These are phyloP conservation scores for Athalia rosae DNA, from an alignment of 2,888 invertebrate genomes.

Conservation along the genomic window DNA sequence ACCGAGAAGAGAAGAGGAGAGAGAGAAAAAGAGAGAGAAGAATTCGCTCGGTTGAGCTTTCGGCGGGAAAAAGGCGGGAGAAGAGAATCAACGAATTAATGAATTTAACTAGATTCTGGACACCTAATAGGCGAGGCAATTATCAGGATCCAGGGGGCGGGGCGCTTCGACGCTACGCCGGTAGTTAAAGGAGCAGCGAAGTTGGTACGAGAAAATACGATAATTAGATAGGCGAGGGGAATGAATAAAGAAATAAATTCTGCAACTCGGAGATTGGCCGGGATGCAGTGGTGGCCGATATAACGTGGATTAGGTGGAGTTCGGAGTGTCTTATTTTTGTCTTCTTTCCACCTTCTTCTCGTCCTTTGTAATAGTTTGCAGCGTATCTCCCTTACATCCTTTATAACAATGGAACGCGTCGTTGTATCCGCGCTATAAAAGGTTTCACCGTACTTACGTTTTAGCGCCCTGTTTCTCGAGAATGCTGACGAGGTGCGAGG, in stretches of 20 bases:
- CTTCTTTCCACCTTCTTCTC: not conserved
- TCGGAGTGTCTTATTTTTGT: too few species aligned
- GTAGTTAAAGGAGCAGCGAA: constrained; percentile 8
- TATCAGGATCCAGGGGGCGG: too few species aligned
- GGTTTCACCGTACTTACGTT: constrained; percentile 39
- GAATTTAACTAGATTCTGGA: not conserved
- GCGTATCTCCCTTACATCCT: not conserved
- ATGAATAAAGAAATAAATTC: constrained; percentile 42
- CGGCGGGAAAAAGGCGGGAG: too few species aligned
- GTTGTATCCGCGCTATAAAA: constrained; percentile 27
- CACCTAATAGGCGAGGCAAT: not conserved
- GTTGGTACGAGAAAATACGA: constrained; percentile 24
- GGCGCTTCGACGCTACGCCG: not conserved
- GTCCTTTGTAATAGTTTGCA: not conserved
- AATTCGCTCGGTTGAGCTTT: too few species aligned
- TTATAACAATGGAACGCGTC: not conserved
- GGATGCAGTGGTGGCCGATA: constrained; percentile 40
- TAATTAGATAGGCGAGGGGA: constrained; percentile 27
- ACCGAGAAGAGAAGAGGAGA: too few species aligned
- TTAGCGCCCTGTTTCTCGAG: constrained; percentile 35
- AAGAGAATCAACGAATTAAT: too few species aligned
- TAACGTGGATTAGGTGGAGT: not conserved
- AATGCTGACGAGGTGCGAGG: constrained; percentile 37
- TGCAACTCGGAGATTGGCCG: constrained; percentile 33
- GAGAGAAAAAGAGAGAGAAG: too few species aligned